Conservation (phyloP, 2,888 invertebrate species). For the Diadegma fenestrale region DNA sequence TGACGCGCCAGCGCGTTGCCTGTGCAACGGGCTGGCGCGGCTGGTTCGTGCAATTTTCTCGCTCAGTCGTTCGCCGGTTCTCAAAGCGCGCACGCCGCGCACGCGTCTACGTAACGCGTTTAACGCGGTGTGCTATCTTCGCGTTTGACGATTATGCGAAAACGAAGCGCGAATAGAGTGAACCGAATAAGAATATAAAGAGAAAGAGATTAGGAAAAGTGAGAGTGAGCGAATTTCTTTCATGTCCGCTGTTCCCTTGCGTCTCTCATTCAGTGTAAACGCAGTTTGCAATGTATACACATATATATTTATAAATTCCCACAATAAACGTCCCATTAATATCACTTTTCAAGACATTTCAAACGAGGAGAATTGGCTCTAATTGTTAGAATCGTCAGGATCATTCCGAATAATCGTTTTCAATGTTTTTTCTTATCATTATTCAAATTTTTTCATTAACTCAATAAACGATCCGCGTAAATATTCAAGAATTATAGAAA, state of each 20-base stretch:
- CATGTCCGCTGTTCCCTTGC: not conserved
- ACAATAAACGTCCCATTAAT: slow-evolving; percentile 2
- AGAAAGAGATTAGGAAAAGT: slow-evolving; percentile 29
- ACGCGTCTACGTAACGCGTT: slow-evolving; percentile 58
- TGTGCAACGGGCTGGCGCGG: slow-evolving; percentile 10
- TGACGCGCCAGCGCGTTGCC: slow-evolving; percentile 45
- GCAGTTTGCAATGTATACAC: not conserved
- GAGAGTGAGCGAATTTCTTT: slow-evolving; percentile 25
- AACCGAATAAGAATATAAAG: slow-evolving; percentile 12
- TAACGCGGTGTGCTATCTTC: slow-evolving; percentile 35
- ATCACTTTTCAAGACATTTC: slow-evolving; percentile 10
- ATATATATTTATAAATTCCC: not conserved
- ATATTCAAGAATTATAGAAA: not conserved
- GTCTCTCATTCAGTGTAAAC: not conserved
- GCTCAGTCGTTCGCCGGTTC: slow-evolving; percentile 71
- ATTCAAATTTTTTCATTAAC: not conserved
- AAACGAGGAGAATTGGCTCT: slow-evolving; percentile 7
- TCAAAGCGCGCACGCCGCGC: slow-evolving; percentile 64
- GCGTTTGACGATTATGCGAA: slow-evolving; percentile 33
- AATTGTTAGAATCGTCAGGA: not conserved
- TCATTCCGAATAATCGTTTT: not conserved
- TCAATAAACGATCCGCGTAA: not conserved
- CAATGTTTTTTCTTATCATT: not conserved
- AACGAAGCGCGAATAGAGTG: slow-evolving; percentile 2
- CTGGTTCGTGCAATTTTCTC: slow-evolving; percentile 49